Conservation (phyloP, 2,113 vertebrate genomes). For the Cichladusa arquata region DNA sequence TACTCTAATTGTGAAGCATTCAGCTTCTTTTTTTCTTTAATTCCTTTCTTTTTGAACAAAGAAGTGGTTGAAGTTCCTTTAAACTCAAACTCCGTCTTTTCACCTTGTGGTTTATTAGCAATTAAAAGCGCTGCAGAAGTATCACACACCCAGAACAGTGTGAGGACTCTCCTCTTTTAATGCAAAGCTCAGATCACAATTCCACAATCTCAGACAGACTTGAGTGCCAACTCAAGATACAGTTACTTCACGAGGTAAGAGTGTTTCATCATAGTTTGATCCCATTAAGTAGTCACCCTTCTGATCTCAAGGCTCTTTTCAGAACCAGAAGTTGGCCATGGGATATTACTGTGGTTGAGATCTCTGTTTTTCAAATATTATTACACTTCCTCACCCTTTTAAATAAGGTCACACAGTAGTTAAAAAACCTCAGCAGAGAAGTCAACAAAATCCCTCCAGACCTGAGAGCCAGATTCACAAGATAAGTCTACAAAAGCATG, state of each 20-base stretch:
- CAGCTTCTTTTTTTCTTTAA: neutral
- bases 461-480: neutral
- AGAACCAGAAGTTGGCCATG: neutral
- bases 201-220: neutral
- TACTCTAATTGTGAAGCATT: neutral
- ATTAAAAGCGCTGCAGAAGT: neutral
- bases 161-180: neutral
- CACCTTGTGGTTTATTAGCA: neutral
- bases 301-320: neutral
- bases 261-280: neutral
- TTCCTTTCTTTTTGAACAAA: neutral
- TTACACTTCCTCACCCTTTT: neutral
- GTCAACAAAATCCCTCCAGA: neutral
- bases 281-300: neutral
- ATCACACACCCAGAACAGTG: neutral
- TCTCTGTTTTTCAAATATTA: neutral
- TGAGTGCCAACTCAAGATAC: neutral
- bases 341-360: neutral
- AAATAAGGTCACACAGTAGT: neutral
- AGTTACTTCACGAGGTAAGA: neutral
- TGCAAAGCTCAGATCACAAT: neutral
- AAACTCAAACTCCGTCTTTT: neutral
- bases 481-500: neutral
- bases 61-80: neutral
- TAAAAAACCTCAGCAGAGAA: neutral